These are phyloP conservation scores for Volucella zonaria DNA, from an alignment of 2,888 invertebrate genomes.

Conservation along the genomic window DNA sequence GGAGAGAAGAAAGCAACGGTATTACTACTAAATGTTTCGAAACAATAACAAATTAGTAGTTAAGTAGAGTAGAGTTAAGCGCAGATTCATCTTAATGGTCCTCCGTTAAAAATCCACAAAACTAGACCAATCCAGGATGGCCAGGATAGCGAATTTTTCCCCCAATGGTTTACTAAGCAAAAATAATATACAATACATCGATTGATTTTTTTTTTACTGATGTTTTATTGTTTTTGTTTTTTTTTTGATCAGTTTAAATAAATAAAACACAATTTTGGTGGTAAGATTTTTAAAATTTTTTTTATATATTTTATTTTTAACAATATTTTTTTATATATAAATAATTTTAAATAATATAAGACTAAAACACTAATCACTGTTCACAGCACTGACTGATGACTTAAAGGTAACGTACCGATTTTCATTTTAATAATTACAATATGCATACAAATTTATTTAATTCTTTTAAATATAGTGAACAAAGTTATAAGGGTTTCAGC, in stretches of 20 bases:
- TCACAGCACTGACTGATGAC: conserved; percentile 37
- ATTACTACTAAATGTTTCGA: conserved; percentile 17
- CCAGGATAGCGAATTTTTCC: conserved; percentile 19
- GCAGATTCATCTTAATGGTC: conserved; percentile 44
- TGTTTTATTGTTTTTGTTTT: not conserved
- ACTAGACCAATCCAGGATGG: conserved; percentile 47
- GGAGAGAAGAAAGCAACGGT: conserved; percentile 21
- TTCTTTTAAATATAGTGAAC: too few species aligned
- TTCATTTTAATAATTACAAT: not conserved
- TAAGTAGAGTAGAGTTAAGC: conserved; percentile 8
- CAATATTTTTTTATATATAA: not conserved
- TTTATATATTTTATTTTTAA: not conserved
- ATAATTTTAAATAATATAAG: not conserved
- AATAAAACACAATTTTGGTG: not conserved
- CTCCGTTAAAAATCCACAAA: conserved; percentile 35
- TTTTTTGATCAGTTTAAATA: not conserved
- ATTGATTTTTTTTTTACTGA: not conserved
- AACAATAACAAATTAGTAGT: conserved; percentile 19
- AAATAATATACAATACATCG: conserved; percentile 37
- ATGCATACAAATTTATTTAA: too few species aligned
- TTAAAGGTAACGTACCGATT: conserved; percentile 1
- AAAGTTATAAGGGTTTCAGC: too few species aligned
- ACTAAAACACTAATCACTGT: conserved; percentile 34
- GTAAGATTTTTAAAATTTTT: not conserved
- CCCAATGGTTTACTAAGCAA: conserved; percentile 34